Evolutionary conservation across 2,888 invertebrate species (phyloP).

Genomic region (Drosophila planitibia): DNA sequence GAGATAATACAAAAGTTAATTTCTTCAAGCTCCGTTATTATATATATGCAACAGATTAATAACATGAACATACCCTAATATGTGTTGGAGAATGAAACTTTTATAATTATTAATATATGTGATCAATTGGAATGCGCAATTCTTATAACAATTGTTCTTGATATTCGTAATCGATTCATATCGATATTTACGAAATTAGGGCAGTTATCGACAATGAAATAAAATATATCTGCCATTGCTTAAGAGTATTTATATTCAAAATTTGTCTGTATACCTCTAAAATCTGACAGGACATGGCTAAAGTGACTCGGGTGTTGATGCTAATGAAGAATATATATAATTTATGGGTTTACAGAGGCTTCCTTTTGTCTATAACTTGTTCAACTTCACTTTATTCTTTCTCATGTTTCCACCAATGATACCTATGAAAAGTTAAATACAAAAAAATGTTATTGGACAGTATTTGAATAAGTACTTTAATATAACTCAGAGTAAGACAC

Average conservation of each 20-base stretch:
- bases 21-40: background rate
- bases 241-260: background rate
- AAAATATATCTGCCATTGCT: background rate
- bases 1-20: background rate
- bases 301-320: background rate
- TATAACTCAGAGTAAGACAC: background rate
- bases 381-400: background rate
- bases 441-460: background rate
- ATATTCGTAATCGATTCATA: background rate
- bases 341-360: background rate
- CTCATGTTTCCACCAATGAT: too few relatives aligned
- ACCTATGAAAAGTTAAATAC: background rate
- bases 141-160: background rate
- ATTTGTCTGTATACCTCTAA: background rate
- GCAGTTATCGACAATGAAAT: background rate
- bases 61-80: background rate
- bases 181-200: background rate
- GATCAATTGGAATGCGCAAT: background rate
- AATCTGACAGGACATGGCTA: rapidly evolving
- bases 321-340: background rate
- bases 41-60: background rate
- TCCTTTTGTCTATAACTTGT: background rate
- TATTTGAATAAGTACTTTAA: background rate
- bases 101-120: too few relatives aligned
- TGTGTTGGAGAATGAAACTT: background rate